Conservation (phyloP, 2,113 vertebrate species). For the Athene cunicularia region DNA sequence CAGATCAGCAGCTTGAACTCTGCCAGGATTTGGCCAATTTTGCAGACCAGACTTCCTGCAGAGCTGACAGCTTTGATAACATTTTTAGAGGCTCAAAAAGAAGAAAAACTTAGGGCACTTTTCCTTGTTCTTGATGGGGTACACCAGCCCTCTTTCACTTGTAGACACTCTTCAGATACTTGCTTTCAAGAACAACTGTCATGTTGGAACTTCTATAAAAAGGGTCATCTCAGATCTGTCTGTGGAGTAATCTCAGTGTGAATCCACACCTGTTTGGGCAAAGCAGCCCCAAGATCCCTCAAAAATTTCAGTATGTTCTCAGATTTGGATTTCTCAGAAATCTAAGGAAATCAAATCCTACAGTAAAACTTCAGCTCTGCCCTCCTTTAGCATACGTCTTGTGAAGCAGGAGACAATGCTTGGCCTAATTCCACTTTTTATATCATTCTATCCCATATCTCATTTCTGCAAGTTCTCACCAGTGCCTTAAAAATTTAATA, state of each 20-base stretch:
- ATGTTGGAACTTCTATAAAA: background rate
- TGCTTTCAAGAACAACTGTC: background rate
- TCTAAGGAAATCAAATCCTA: background rate
- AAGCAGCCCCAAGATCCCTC: background rate
- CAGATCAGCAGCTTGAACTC: background rate
- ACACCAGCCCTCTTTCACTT: background rate
- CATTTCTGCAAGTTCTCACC: background rate
- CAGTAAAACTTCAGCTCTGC: background rate
- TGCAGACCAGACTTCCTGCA: background rate
- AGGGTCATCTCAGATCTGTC: background rate
- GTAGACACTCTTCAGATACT: background rate
- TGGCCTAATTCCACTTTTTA: background rate
- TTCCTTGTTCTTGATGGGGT: background rate
- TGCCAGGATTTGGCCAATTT: background rate
- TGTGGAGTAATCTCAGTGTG: background rate
- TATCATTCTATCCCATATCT: background rate
- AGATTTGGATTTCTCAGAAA: background rate
- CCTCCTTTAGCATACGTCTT: background rate
- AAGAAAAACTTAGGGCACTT: background rate
- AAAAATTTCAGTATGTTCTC: background rate
- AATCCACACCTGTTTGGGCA: background rate
- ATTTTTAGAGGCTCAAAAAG: background rate
- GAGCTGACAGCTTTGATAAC: background rate
- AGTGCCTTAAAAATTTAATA: background rate
- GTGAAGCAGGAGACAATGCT: background rate